phyloP scores from a whole-genome alignment of 30 jellyfish, hydroid and myxozoan genomes.

The Aurelia coerulea region DNA sequence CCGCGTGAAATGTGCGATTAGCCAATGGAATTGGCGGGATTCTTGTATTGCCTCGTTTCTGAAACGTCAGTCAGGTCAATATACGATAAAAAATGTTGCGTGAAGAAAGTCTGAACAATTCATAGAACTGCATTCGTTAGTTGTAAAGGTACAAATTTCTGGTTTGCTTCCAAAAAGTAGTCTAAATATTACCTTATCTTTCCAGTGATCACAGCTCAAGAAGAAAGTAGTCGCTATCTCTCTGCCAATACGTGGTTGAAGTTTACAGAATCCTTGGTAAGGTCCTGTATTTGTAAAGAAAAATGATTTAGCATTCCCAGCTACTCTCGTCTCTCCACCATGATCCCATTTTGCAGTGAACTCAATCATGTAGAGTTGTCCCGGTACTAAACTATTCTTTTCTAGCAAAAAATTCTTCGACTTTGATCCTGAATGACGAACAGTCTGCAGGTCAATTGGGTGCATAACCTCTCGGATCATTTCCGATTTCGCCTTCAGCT shows the following conservation, averaged over 20 bases:
- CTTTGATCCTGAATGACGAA: neutral
- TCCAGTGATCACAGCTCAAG: conserved; percentile 61
- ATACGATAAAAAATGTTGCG: too few species aligned
- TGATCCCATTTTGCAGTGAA: conserved; percentile 59
- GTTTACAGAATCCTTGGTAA: conserved; percentile 49
- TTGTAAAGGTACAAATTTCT: too few species aligned
- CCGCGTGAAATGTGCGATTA: too few species aligned
- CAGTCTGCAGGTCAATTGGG: neutral
- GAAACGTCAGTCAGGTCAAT: too few species aligned
- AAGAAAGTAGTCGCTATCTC: conserved; percentile 36
- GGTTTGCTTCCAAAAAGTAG: too few species aligned
- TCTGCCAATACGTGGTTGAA: conserved; percentile 40
- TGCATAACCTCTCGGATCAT: conserved; percentile 30
- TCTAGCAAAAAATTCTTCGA: conserved; percentile 15
- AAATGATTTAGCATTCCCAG: conserved; percentile 51
- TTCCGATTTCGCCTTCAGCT: conserved; percentile 23
- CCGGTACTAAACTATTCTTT: conserved; percentile 50
- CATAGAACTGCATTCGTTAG: too few species aligned
- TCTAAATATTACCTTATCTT: conserved; percentile 23
- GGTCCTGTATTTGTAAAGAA: conserved; percentile 73
- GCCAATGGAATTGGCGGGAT: too few species aligned
- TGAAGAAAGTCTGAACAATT: too few species aligned
- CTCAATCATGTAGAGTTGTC: conserved; percentile 64
- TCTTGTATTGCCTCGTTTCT: too few species aligned
- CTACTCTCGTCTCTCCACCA: conserved; percentile 37